Percentiles rank a stretch among this genome's conserved stretches.
phyloP scores from a whole-genome alignment of 1,140 invertebrate genomes.

The Drosophila burlai region DNA sequence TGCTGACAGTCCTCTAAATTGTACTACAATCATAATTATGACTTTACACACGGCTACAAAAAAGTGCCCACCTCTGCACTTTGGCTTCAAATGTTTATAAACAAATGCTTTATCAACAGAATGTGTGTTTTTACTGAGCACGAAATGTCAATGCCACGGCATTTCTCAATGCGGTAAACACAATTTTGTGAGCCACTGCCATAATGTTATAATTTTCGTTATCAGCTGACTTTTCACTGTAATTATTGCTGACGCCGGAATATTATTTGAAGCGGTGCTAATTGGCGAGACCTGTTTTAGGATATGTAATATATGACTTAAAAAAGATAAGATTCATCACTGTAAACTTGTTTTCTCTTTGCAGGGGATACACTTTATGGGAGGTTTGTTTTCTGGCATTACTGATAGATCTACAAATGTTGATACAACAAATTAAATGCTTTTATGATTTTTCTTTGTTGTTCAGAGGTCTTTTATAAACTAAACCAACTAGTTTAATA shows the following conservation, averaged over 20 bases:
- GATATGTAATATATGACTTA: conserved; percentile 3
- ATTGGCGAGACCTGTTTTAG: conserved; percentile 3
- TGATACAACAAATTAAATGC: not conserved
- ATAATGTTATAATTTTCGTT: conserved; percentile 15
- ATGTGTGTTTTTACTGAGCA: conserved; percentile 24
- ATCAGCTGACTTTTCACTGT: conserved; percentile 38
- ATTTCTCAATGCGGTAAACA: conserved; percentile 23
- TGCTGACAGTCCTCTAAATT: conserved; percentile 37
- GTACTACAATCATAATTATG: conserved; percentile 48
- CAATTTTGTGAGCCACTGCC: conserved; percentile 5
- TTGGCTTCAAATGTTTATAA: conserved; percentile 11
- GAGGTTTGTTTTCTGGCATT: not conserved
- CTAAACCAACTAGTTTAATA: not conserved
- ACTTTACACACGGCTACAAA: conserved; percentile 37
- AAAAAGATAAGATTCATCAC: not conserved
- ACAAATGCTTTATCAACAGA: conserved; percentile 49
- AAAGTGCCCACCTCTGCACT: conserved; percentile 5
- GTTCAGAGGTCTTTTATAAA: not conserved
- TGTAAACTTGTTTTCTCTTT: conserved; percentile 10
- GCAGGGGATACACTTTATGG: not conserved
- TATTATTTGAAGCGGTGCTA: not conserved
- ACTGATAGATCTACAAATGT: not conserved
- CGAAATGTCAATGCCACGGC: conserved; percentile 56
- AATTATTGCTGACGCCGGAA: not conserved
- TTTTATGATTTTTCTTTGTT: too few relatives aligned